phyloP scores from a whole-genome alignment of 2,888 invertebrate genomes.

The Apamea epomidion region DNA sequence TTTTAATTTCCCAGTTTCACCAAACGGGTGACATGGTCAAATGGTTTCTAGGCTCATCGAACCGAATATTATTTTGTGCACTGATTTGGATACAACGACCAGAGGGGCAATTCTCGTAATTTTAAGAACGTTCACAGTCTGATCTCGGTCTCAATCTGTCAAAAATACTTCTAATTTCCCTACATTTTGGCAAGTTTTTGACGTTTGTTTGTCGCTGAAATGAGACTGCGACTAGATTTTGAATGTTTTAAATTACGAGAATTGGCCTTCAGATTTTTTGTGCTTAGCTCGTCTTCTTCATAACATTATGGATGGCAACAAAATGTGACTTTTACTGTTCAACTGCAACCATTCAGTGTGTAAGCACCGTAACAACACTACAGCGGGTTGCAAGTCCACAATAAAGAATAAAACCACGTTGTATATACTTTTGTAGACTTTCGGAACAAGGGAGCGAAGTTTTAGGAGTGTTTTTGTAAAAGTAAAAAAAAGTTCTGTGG shows the following conservation, averaged over 20 bases:
- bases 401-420: constrained; percentile 45
- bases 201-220: no score
- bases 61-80: not conserved
- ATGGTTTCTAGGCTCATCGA: not conserved
- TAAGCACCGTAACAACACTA: constrained; percentile 8
- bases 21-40: not conserved
- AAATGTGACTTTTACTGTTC: not conserved
- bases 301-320: not conserved
- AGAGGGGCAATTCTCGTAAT: no score
- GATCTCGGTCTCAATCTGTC: no score
- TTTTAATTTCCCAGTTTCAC: not conserved
- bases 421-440: constrained; percentile 43
- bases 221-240: no score
- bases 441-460: constrained; percentile 3
- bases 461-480: not conserved
- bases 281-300: not conserved
- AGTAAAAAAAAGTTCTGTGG: not conserved
- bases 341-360: not conserved
- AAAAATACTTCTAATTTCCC: no score
- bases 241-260: no score
- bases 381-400: constrained; percentile 12
- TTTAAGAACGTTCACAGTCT: no score
- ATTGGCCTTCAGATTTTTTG: not conserved
- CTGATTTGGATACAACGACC: not conserved
- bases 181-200: no score